Base-by-base conservation (phyloP, 2,113 vertebrate species). In the Eretmochelys imbricata region DNA sequence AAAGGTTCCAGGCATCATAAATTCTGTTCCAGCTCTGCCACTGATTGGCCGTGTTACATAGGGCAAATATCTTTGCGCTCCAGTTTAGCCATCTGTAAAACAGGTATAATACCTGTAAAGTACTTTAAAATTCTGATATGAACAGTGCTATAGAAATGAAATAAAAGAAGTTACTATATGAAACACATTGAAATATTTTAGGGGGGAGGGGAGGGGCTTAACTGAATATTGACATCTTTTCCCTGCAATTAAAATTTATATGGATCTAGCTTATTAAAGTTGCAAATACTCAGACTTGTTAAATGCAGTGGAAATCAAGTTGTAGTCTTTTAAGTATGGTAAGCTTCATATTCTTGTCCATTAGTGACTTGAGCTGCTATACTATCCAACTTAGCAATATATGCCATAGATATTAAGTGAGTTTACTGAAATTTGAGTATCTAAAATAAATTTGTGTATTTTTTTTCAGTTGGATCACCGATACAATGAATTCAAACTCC, bases 401-500 rank as follows among this genome's bases (percentile, higher is more conserved):
- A 82, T 89, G 17, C 65, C 19, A 72, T 38, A 72, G n/a, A 72
- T 38, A 22, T 38, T 38, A 75, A 94, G 1, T 8, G 46, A 91
- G 29, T 84, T 94, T 89, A 46, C 1, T 80, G 9, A 88, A 91
- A 82, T 38, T n/a, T 0, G 1, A 82, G 5, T 93, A 91, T 94
- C 83, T 96, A n/a, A 94, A 91, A 85, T 96, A 1, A 48, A 80
- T 95, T 76, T 97, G 88, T 95, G 78, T 97, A 48, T 75, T 80
- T 35, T 86, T 85, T 50, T 98, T 88, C 91, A 99, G 99, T 92
- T 99, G 98, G 99, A 99, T 97, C 99, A 98, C 97, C 98, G 96
- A 95, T 99, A 99, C 92, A 99, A 99, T 97, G 99, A 99, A 95
- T 99, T 99, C 97, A 99, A 99, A 93, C 97, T 99, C 91, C 97